Evolutionary conservation across 1,140 invertebrate genomes (phyloP), one percentile per base, ranked within the genome.

Genomic region (Zelostemma sp.): DNA sequence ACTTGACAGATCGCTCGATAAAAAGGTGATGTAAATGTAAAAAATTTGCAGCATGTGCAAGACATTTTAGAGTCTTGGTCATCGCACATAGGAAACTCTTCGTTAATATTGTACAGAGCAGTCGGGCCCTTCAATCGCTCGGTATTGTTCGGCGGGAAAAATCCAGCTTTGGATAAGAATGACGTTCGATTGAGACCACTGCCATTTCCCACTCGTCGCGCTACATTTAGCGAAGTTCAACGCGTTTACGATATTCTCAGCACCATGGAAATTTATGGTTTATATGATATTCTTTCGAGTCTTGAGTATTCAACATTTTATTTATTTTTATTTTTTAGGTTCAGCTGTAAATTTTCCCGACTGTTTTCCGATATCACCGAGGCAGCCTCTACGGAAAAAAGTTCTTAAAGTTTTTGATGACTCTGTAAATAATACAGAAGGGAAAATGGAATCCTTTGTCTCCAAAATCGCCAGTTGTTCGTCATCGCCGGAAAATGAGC

Each of bases 131-230:
- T 89, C 25, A 95, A 95, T 83, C 86, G 89, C 49, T 86, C 84
- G 1, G 88, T 93, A 1, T 81, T 96, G 8, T 96, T 95, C 74
- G 90, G 91, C 14, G 92, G 93, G 14, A 91, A 91, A 73, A 89
- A 88, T 60, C 89, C 93, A 1, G 82, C 88, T 1, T 79, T 96
- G 8, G 86, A 89, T 63, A 89, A 89, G 78, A 86, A 83, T 40
- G 93, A 95, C 77, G 38, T 73, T 5, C 84, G 92, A 55, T 80
- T 96, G 8, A 83, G 93, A 75, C 88, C 87, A 33, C 88, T 97
- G 66, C 95, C 95, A 4, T 95, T 97, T 82, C 90, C 92, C 1
- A 96, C 95, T 0, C 87, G 91, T 68, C 87, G 93, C 72, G 91
- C 95, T 1, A 95, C 93, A 1, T 93, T 91, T 69, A 92, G 89